Evolutionary conservation across 1,140 invertebrate genomes (phyloP), one percentile per base, ranked within the genome.

Genomic region (Rhizoglyphus robini): DNA sequence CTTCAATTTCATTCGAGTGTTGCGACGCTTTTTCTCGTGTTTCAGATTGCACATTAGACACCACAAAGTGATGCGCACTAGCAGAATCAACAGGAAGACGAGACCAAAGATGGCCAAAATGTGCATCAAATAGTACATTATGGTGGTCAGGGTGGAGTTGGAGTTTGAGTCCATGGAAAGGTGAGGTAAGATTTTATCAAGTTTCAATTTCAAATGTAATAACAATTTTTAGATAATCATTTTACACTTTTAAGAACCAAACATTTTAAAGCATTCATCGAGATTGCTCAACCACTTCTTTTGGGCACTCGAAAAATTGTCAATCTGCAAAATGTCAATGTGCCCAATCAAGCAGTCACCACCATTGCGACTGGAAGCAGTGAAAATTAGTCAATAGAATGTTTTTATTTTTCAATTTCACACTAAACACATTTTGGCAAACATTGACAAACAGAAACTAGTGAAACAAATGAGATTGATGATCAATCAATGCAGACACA

Each of bases 31-130:
- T 29, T 60, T 15, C 13, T 30, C 27, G 2, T 29, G 2, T 32
- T 27, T 11, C n/a, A 60, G 3, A 46, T 60, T 60, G 29, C 58
- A 60, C 15, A 29, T 15, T 27, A 60, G 29, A 29, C 15, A 60
- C 58, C 58, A 60, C 15, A 60, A 32, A 3, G 30, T 11, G 11
- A 60, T 23, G 13, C 58, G 58, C 13, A 60, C 58, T 23, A 60
- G 29, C 11, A 60, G 30, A 46, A 60, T 60, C 2, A 60, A 15
- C 15, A 60, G 29, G 2, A 60, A 34, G 27, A 60, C 36, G 4
- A 60, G 29, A 11, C 58, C 58, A 60, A 60, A 34, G n/a, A 32
- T 27, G 58, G 29, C 58, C 13, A 60, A 27, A 34, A 60, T 32
- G 13, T 60, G 8, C 15, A 29, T 34, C 2, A 60, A 32, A 46